Evolutionary conservation across 35 echinoderm and acorn worm species (phyloP).

Genomic region (Chiridota heheva): DNA sequence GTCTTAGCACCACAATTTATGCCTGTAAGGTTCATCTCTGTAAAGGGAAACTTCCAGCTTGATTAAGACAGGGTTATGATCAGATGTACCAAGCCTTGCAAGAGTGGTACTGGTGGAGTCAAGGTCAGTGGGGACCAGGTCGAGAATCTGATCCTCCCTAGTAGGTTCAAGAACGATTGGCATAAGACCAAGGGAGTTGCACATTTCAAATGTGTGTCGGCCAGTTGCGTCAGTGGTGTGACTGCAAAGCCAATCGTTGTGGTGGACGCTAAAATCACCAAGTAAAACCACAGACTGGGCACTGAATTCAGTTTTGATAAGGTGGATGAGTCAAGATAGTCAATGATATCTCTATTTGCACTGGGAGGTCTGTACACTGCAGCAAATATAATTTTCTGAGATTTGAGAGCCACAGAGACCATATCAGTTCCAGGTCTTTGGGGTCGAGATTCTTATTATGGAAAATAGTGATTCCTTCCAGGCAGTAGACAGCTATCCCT

Average conservation of each 20-base stretch:
- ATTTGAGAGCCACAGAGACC: constrained; percentile 48
- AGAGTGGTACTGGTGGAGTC: background rate
- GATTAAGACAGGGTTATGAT: constrained; percentile 51
- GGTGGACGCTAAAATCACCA: constrained; percentile 75
- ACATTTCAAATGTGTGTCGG: constrained; percentile 41
- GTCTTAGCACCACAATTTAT: constrained; percentile 33
- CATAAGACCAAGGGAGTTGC: constrained; percentile 30
- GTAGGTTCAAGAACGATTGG: constrained; percentile 64
- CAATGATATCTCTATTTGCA: constrained; percentile 61
- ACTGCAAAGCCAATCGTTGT: constrained; percentile 66
- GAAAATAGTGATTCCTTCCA: constrained; percentile 52
- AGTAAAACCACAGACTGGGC: constrained; percentile 54
- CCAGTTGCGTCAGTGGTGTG: constrained; percentile 58
- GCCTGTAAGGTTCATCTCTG: constrained; percentile 47
- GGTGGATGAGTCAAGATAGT: constrained; percentile 53
- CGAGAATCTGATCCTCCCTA: constrained; percentile 64
- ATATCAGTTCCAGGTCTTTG: constrained; percentile 46
- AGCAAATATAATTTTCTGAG: constrained; percentile 51
- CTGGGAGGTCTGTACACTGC: constrained; percentile 65
- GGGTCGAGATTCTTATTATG: constrained; percentile 33
- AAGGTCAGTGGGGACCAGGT: constrained; percentile 63
- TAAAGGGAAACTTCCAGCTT: constrained; percentile 1
- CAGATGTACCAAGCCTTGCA: constrained; percentile 52
- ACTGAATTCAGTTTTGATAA: constrained; percentile 45
- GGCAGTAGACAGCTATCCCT: constrained; percentile 57